Base-by-base conservation (phyloP, 2,888 invertebrate genomes). In the Laspeyria flexula region DNA sequence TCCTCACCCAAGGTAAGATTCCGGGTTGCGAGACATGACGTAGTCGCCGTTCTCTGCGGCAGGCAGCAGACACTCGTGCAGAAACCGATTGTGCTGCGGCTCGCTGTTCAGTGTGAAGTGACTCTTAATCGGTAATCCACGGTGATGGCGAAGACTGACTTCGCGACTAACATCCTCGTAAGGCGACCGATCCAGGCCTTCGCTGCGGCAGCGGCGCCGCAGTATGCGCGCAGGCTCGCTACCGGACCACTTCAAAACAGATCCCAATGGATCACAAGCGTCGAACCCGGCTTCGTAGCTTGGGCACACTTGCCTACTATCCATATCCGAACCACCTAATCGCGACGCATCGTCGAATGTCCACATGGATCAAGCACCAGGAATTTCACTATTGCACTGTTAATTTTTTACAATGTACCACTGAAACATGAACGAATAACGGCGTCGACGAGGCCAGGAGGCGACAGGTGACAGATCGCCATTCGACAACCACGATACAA, bases 201-300 rank as follows among this genome's bases (percentile, higher is more conserved):
- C 92, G 71, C 92, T 93, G 68, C 90, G 90, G 73, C 92, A 93
- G 64, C 92, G 88, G 45, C 92, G 88, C 63, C 92, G 86, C 67
- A 90, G 66, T 56, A 91, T 87, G 34, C 88, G 85, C 52, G 90
- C 91, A 65, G 90, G 85, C 56, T 81, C 83, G 45, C 85, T 79
- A 54, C 81, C 81, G 48, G 86, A 78, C 81, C 86, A 87, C 83
- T 88, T 86, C 66, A 90, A 77, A 60, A 88, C 88, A 39, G 87
- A 84, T 52, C 81, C 87, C 55, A 92, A 69, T 16, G 88, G 88
- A 81, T 90, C 89, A 64, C 89, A 90, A 75, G 81, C 88, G 79
- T 90, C 90, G 71, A 88, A 88, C 73, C 87, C 88, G 79, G 86
- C 86, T 81, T 87, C 87, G 89, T 88, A 90, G 75, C 83, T 89